Evolutionary conservation across 2,888 invertebrate genomes (phyloP), one percentile per base, ranked within the genome.

Genomic region (Brenthis ino): DNA sequence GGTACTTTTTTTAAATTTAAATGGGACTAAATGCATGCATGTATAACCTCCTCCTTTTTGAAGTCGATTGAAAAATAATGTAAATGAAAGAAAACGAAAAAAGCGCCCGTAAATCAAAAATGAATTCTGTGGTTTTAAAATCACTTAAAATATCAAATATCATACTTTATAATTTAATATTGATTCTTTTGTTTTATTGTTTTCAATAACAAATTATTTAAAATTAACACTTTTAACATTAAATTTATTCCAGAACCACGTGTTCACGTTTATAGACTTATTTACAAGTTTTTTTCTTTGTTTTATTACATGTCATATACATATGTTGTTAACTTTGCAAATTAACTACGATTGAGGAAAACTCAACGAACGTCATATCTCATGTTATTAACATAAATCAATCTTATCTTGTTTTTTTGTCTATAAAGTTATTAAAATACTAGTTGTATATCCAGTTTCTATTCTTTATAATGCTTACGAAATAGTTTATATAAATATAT

Each of bases 381-480:
- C 13, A 64, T 2, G 48, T 58, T 64, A 58, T 48, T 58, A 68
- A 58, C 48, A 58, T 64, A 64, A 64, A 64, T 68, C 64, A 64
- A 57, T 54, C 51, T 68, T 58, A 50, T 61, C 53, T 53, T 53
- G n/a, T 37, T 50, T 16, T 24, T 51, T 33, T 51, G 48, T 61
- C 33, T 14, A n/a, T n/a, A 11, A 60, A 50, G n/a, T 60, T 50
- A 28, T 28, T 50, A 50, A 50, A 51, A 61, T 6, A 61, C 51
- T 16, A 13, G n/a, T 33, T 61, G 6, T 51, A 12, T 13, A 33
- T 33, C 47, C 60, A 11, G 48, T 8, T 28, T 57, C 14, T 48
- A 47, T 47, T 47, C 43, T 57, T 3, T 57, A 13, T 47, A 43
- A 20, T 3, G 11, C 37, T 43, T 43, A 43, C 37, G 37, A 43